Conservation (phyloP, 2,113 vertebrate genomes). For the Phrynosoma blainvillii region DNA sequence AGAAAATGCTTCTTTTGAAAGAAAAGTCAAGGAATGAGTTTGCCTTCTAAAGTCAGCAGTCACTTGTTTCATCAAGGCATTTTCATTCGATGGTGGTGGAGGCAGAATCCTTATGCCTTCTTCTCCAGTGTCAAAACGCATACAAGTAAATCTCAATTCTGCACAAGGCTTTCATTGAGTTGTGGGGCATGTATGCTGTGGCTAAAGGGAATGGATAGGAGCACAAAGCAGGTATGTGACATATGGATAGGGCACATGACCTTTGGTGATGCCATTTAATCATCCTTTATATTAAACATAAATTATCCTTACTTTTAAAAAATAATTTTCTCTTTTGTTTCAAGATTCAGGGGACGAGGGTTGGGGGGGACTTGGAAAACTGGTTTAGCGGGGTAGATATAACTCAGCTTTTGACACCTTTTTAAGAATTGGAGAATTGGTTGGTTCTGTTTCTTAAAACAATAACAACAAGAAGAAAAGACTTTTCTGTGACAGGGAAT, state of each 20-base stretch:
- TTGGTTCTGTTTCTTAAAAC: constrained; percentile 17
- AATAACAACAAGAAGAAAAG: background rate
- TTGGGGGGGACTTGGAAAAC: background rate
- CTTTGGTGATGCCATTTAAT: constrained; percentile 83
- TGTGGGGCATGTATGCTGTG: constrained; percentile 34
- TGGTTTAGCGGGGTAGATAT: constrained; percentile 54
- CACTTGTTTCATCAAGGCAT: constrained; percentile 62
- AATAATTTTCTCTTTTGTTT: constrained; percentile 82
- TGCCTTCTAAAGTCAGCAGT: constrained; percentile 67
- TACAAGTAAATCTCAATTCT: constrained; percentile 26
- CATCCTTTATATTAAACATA: constrained; percentile 81
- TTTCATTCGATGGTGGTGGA: constrained; percentile 45
- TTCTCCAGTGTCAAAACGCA: constrained; percentile 46
- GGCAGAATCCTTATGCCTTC: constrained; percentile 52
- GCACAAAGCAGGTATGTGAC: constrained; percentile 30
- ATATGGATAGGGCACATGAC: constrained; percentile 69
- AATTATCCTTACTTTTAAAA: constrained; percentile 80
- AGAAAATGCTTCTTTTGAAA: constrained; percentile 74
- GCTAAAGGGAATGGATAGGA: constrained; percentile 21
- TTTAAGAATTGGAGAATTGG: background rate
- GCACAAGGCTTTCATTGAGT: constrained; percentile 18
- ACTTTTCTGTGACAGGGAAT: constrained; percentile 40
- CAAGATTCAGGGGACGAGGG: constrained; percentile 62
- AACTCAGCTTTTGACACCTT: constrained; percentile 54
- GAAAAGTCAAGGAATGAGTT: constrained; percentile 71